Conservation (phyloP, 2,797 vertebrate species). For the Huso huso region DNA sequence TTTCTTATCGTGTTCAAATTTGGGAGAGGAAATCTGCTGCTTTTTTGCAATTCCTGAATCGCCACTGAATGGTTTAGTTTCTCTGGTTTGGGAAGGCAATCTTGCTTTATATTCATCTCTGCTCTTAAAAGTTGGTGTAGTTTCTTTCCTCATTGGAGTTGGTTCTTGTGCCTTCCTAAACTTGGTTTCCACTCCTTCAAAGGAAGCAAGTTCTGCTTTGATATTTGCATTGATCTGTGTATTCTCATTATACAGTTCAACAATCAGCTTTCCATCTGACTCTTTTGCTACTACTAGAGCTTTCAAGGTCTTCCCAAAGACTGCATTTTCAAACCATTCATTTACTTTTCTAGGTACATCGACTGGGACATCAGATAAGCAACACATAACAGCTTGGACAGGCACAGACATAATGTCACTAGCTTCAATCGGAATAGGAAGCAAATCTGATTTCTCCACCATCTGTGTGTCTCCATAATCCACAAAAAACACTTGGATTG, state of each 20-base stretch:
- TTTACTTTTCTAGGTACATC: slow-evolving; percentile 55
- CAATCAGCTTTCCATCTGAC: slow-evolving; percentile 66
- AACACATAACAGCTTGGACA: slow-evolving; percentile 79
- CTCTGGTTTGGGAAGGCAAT: neutral
- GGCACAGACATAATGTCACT: slow-evolving; percentile 74
- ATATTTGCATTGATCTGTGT: slow-evolving; percentile 71
- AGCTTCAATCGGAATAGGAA: slow-evolving; percentile 71
- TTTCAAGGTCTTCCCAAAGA: slow-evolving; percentile 57
- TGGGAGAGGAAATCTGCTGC: neutral
- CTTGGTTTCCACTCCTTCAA: slow-evolving; percentile 15
- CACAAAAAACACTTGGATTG: slow-evolving; percentile 74
- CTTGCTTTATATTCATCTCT: slow-evolving; percentile 16
- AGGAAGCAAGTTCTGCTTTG: slow-evolving; percentile 41
- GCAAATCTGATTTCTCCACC: slow-evolving; percentile 56
- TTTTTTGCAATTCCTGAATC: slow-evolving; percentile 1
- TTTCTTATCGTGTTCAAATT: too few species aligned
- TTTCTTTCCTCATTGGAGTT: neutral
- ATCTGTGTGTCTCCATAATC: slow-evolving; percentile 82
- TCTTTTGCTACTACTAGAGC: slow-evolving; percentile 77
- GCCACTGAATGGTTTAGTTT: slow-evolving; percentile 9
- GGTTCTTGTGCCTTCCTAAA: slow-evolving; percentile 10
- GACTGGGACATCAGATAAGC: slow-evolving; percentile 65
- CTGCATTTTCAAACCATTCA: slow-evolving; percentile 67
- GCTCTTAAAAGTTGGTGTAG: slow-evolving; percentile 2
- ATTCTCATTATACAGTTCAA: slow-evolving; percentile 75